Evolutionary conservation across 64 coral and sea anemone species (phyloP), one percentile per base, ranked within the genome.

Genomic region (Acropora tenuis): DNA sequence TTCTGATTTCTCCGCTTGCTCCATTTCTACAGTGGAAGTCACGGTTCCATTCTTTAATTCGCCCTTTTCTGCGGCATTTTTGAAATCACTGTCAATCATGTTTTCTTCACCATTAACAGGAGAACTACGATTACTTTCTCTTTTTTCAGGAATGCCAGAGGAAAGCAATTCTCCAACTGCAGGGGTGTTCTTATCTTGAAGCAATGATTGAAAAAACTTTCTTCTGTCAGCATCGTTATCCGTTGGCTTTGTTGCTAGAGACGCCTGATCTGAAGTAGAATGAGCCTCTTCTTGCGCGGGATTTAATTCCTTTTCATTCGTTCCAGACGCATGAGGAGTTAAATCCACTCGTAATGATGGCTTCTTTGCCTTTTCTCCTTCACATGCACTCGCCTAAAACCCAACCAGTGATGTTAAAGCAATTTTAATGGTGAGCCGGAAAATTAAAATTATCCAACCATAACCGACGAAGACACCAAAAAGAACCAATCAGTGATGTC

Each of bases 181-280:
- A 18, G 90, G 46, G 65, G 52, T 75, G 12, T 77, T 87, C 74
- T 97, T 97, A 30, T 69, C 80, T 77, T 93, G 88, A 71, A 97
- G 76, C 8, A 97, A 49, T 40, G 95, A 79, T 61, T 94, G 92
- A 48, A 97, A 97, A 79, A 97, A 97, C 67, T 97, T 97, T 44
- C 86, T 97, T 41, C 88, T 88, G 16, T 97, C 95, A 10, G 69
- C 73, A 8, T 97, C 95, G 83, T 68, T 88, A 11, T 87, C 89
- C 7, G 95, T 75, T 3, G 91, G 84, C 12, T 90, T 91, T 9
- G 91, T 40, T 74, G 17, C 63, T 0, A 65, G 63, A 71, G 82
- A 71, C 45, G 68, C 48, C 44, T 71, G 47, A 0, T 72, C 82
- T 10, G 65, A 48, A 85, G 41, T 30, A 69, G 81, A 18, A 16